Evolutionary conservation across 2,113 vertebrate species (phyloP), one percentile per base, ranked within the genome.

Genomic region (Perca flavescens): DNA sequence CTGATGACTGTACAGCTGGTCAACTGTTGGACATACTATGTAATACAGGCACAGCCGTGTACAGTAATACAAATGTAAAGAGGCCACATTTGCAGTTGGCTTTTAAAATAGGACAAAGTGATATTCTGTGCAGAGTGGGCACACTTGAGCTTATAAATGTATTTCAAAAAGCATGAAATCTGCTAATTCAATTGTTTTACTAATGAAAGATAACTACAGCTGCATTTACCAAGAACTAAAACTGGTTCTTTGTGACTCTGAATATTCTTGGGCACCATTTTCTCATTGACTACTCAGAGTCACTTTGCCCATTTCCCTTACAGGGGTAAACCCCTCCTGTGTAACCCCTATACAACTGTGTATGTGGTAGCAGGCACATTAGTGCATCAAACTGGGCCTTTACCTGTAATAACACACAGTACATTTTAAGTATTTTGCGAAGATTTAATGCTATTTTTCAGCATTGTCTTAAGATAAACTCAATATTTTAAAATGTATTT

Each of bases 1-100:
- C 87, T 36, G 40, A 66, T 46, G 36, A 19, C 40, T 62, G 67
- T 57, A 87, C 50, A 75, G 40, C 77, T 62, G 46, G 13, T 70
- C 40, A 4, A 4, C 56, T 57, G 22, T 6, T 60, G 14, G 57
- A 50, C 49, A n/a, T 58, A 5, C 40, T 74, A 47, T 52, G 19
- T 28, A 49, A 34, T 43, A 47, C n/a, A 84, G 36, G 5, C 40
- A 79, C 60, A 65, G 46, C 40, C 15, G 5, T 53, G 31, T 28
- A 19, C 34, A 46, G 36, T 36, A 50, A 69, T 53, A 49, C 2
- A 50, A 4, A 9, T 69, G 22, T 4, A 69, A 53, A 58, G 52
- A 70, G n/a, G 5, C 15, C 3, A 46, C 16, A 62, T 56, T 70
- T 74, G 15, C n/a, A 65, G 36, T 54, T 52, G 13, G 28, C 28